Base-by-base conservation (phyloP, 2,797 vertebrate genomes). In the Phyllotis vaccarum region DNA sequence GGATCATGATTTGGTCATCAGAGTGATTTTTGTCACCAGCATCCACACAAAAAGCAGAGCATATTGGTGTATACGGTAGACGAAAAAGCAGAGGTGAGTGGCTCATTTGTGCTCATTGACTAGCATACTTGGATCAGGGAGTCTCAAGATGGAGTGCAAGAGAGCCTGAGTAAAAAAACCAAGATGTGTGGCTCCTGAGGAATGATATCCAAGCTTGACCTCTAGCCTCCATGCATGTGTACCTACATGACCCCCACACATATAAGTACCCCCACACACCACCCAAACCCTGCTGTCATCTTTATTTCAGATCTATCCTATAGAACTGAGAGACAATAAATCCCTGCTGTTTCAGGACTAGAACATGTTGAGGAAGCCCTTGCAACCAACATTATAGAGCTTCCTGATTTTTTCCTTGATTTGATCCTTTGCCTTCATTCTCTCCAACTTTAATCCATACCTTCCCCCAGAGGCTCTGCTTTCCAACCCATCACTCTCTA, bases 371-470 rank as follows among this genome's bases (percentile, higher is more conserved):
- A 11, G 40, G 13, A 22, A 58, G 40, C 3, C 17, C 21, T 46
- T 58, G 16, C 0, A 37, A 40, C 16, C 11, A 76, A 75, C 14
- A 6, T 16, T 14, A 6, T 0, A 2, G 10, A 17, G 17, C 14
- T n/a, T 70, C 64, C 66, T 31, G 46, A n/a, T 19, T 13, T 66
- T 22, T 12, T 14, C 3, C 40, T 40, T 19, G 27, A 64, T 22
- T 43, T 82, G 60, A 1, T 64, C 64, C 22, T 91, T 83, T 40
- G 17, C 11, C 5, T 1, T 62, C 37, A 24, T 0, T 31, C 43
- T 76, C 22, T 75, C 16, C 58, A 5, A 5, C 22, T 66, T 94
- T 56, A 68, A 43, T 5, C 24, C 5, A 3, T n/a, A 19, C 24
- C 27, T 12, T 64, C n/a, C 46, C 11, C 29, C 40, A 37, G 2